Evolutionary conservation across 2,797 vertebrate genomes (phyloP).

Genomic region (Sphaeramia orbicularis): DNA sequence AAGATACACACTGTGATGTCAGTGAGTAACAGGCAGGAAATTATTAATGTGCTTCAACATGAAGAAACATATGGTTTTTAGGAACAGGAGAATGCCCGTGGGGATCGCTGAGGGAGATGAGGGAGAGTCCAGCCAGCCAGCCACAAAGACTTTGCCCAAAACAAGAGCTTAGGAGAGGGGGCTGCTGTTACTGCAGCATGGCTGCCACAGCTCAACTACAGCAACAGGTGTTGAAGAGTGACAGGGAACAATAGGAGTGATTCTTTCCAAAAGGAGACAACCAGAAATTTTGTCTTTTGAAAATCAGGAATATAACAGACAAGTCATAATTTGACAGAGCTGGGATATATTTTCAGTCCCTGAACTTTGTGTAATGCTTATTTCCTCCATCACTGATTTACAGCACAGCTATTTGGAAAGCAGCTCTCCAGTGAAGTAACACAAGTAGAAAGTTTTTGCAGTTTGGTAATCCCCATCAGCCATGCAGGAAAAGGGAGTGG

Average conservation of each 20-base stretch:
- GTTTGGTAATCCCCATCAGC: constrained; percentile 52
- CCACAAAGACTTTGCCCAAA: constrained; percentile 73
- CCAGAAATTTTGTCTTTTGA: constrained; percentile 4
- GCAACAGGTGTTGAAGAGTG: constrained; percentile 84
- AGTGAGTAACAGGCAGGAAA: constrained; percentile 69
- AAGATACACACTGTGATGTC: constrained; percentile 62
- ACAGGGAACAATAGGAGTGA: constrained; percentile 69
- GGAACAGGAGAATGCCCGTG: constrained; percentile 74
- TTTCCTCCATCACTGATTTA: constrained; percentile 39
- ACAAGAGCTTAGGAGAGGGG: constrained; percentile 73
- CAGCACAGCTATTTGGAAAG: constrained; percentile 32
- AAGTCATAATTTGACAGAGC: neutral
- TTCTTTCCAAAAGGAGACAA: constrained; percentile 28
- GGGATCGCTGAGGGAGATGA: constrained; percentile 59
- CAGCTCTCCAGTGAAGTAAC: constrained; percentile 34
- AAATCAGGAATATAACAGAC: constrained; percentile 2
- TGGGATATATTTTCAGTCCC: neutral
- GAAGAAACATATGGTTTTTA: constrained; percentile 80
- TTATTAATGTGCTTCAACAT: constrained; percentile 75
- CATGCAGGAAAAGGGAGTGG: constrained; percentile 37
- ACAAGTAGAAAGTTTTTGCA: constrained; percentile 31
- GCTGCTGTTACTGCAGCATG: constrained; percentile 55
- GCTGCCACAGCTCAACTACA: constrained; percentile 70
- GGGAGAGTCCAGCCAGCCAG: constrained; percentile 59
- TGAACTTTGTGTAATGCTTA: constrained; percentile 6